Conservation (phyloP, 2,113 vertebrate genomes). For the Scortum barcoo region DNA sequence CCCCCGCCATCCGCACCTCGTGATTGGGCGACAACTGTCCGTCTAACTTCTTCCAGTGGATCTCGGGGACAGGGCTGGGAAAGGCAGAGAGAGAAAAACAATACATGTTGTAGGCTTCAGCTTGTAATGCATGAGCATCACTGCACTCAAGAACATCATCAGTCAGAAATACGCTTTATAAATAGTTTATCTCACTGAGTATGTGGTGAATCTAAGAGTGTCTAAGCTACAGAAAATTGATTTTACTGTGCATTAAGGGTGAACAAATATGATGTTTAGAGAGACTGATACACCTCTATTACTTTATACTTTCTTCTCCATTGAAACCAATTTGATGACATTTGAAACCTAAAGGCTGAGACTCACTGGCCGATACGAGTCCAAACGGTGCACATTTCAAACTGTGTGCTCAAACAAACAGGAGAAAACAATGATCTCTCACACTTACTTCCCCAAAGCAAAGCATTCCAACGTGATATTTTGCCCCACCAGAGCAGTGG, state of each 20-base stretch:
- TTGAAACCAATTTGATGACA: neutral
- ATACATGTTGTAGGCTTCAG: neutral
- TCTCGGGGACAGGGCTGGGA: conserved; percentile 93
- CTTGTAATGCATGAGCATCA: neutral
- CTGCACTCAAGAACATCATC: conserved; percentile 7
- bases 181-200: conserved; percentile 15
- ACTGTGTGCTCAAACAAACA: neutral
- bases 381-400: neutral
- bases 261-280: neutral
- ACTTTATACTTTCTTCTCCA: neutral
- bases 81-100: conserved; percentile 33
- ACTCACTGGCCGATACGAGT: too few relatives aligned
- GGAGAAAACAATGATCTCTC: neutral
- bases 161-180: neutral
- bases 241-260: neutral
- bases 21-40: conserved; percentile 88
- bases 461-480: conserved; percentile 97
- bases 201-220: neutral
- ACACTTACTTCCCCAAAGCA: conserved; percentile 97
- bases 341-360: neutral
- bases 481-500: conserved; percentile 90
- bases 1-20: conserved; percentile 90
- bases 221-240: neutral
- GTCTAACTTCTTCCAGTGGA: conserved; percentile 91
- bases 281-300: neutral